These are phyloP conservation scores for Alentia gelatinosa DNA, from an alignment of 2,888 invertebrate species.

Conservation along the genomic window DNA sequence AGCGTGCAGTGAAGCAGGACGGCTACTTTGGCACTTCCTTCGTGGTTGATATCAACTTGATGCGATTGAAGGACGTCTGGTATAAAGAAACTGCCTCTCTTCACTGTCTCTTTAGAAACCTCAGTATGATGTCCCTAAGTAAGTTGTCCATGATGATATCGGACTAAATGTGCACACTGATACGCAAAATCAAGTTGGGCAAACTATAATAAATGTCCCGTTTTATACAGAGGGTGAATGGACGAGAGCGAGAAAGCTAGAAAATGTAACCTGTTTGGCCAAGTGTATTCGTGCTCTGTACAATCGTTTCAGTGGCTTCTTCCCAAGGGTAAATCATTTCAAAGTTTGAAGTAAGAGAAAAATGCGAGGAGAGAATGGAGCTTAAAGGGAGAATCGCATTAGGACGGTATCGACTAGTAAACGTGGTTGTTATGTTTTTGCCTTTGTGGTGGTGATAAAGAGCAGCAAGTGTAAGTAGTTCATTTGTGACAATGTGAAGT, in stretches of 20 bases:
- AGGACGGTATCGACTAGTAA: background rate
- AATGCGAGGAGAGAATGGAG: background rate
- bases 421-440: background rate
- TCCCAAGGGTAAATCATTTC: background rate
- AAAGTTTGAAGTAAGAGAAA: background rate
- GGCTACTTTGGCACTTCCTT: background rate
- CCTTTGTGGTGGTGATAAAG: background rate
- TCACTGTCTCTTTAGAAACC: background rate
- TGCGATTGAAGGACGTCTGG: background rate
- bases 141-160: constrained; percentile 2
- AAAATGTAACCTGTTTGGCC: background rate
- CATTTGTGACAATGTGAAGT: background rate
- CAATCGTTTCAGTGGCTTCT: background rate
- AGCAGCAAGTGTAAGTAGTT: background rate
- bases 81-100: background rate
- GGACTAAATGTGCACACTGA: constrained; percentile 34
- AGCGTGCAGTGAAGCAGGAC: background rate
- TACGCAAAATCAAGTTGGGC: constrained; percentile 48
- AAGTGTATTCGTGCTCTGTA: background rate
- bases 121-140: background rate
- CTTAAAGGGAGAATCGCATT: background rate
- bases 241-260: background rate
- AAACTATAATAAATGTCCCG: background rate
- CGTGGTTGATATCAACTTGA: too few species aligned
- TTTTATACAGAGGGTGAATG: background rate